phyloP scores from a whole-genome alignment of 2,888 invertebrate species.

The Xanthorhoe spadicearia region DNA sequence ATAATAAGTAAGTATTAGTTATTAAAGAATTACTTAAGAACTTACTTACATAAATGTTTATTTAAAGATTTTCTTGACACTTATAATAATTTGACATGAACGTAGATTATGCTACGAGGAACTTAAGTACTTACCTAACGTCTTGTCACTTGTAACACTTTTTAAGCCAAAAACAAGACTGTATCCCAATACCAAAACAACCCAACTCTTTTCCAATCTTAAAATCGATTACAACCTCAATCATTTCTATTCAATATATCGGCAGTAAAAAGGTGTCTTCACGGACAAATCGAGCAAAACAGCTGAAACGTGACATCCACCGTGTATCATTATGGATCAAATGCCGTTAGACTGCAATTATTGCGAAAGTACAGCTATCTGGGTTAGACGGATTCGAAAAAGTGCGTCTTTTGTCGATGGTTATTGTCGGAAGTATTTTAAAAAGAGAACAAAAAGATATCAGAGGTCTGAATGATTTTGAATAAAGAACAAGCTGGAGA shows the following conservation, averaged over 20 bases:
- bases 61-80: too few relatives aligned
- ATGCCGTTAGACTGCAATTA: constrained; percentile 50
- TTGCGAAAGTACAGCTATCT: constrained; percentile 48
- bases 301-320: constrained; percentile 57
- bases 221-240: background rate
- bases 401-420: constrained; percentile 1
- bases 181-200: too few relatives aligned
- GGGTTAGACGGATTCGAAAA: constrained; percentile 20
- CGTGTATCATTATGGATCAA: constrained; percentile 35
- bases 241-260: background rate
- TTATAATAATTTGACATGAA: too few relatives aligned
- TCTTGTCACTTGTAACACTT: too few relatives aligned
- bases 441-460: background rate
- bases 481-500: too few relatives aligned
- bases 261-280: constrained; percentile 16
- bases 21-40: too few relatives aligned
- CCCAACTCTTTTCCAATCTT: background rate
- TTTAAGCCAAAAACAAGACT: too few relatives aligned
- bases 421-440: background rate
- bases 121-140: too few relatives aligned
- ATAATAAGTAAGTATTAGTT: too few relatives aligned
- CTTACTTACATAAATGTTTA: too few relatives aligned
- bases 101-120: too few relatives aligned
- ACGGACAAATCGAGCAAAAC: constrained; percentile 43
- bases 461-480: too few relatives aligned